Percentiles rank a stretch among this genome's conserved stretches.
Evolutionary conservation across 2,113 vertebrate species (phyloP).

Genomic region (Scartelaos histophorus): DNA sequence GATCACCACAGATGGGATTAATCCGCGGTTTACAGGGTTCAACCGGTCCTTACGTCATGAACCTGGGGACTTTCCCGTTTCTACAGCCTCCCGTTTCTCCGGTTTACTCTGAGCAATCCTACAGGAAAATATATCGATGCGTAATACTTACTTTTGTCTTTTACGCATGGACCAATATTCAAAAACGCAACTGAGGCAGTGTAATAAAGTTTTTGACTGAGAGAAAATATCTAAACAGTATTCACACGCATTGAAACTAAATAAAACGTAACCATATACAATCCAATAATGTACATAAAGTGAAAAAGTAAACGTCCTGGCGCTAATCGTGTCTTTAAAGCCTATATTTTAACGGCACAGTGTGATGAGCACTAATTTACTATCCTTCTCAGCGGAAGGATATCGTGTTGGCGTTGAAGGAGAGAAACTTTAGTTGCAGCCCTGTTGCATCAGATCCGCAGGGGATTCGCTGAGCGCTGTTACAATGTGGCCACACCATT

Average conservation of each 20-base stretch:
- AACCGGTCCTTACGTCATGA: conserved; percentile 64
- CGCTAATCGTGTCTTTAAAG: neutral
- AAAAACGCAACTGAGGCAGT: neutral
- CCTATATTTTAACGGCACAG: neutral
- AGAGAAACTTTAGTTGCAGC: conserved; percentile 79
- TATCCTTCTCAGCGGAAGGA: conserved; percentile 71
- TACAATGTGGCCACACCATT: conserved; percentile 69
- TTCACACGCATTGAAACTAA: neutral
- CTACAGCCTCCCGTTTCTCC: conserved; percentile 7
- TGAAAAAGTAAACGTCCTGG: neutral
- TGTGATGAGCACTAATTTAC: conserved; percentile 70
- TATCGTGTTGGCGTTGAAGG: conserved; percentile 68
- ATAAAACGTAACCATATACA: neutral
- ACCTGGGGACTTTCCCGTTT: conserved; percentile 61
- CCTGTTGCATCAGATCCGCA: conserved; percentile 83
- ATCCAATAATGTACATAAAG: neutral
- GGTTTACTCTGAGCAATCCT: neutral
- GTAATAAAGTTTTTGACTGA: neutral
- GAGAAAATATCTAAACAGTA: neutral
- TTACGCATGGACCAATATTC: neutral
- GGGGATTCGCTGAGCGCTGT: conserved; percentile 73
- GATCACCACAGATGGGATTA: conserved; percentile 61
- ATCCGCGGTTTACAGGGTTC: conserved; percentile 67
- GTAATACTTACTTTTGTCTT: neutral
- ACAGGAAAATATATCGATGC: neutral